Evolutionary conservation across 2,113 vertebrate genomes (phyloP), one percentile per base, ranked within the genome.

Genomic region (Silurus meridionalis): DNA sequence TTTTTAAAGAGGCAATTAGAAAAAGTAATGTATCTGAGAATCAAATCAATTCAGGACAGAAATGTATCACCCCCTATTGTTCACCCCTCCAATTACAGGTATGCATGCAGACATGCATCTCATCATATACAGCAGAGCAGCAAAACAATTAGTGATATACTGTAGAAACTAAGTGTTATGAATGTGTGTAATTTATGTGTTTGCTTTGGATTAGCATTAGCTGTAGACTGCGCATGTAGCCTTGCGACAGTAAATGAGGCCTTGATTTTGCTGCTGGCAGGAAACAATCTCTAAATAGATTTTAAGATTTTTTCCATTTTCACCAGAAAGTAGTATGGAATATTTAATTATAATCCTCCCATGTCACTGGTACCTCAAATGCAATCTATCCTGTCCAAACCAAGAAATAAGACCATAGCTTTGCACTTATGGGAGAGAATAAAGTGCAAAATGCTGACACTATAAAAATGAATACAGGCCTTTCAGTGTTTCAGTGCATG

Each of bases 21-120:
- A 13, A 57, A 57, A 57, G 13, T 9, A 57, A 57, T 9, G 55
- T 8, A 57, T 37, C 25, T 7, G 6, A 71, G 28, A 19, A 46
- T 10, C 46, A 74, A 66, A 46, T 0, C 5, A 17, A 8, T 19
- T 46, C 37, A 4, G 37, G 28, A 71, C 37, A 2, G 2, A 15
- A 72, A 17, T 21, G 17, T 4, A 48, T 46, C 28, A 8, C 10
- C 37, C 37, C 17, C 37, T 48, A 72, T 37, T 83, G 83, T 93
- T 91, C 88, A 89, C 89, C 69, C 89, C 87, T 79, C 23, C 48
- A 69, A 1, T 3, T 37, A 89, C 85, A 89, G 85, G 83, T 67
- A 89, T 52, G 88, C 25, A 58, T 81, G 87, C 89, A 87, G 67
- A n/a, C 66, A 58, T 10, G 28, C 52, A 9, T 21, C 58, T 17